Evolutionary conservation across 2,113 vertebrate species (phyloP), one percentile per base, ranked within the genome.

Genomic region (Cacatua alba): DNA sequence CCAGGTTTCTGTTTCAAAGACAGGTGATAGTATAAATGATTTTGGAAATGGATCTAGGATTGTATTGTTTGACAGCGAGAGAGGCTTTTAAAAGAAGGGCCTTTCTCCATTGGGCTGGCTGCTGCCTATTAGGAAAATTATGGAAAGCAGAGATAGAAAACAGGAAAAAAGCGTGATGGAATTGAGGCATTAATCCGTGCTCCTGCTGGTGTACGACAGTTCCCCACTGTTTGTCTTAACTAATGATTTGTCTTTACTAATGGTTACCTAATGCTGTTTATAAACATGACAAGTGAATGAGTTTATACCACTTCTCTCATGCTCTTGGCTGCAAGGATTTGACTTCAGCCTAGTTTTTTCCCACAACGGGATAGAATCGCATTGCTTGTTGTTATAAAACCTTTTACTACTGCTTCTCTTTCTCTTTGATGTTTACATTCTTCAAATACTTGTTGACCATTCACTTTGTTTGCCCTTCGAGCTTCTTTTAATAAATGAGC

Each of bases 381-480:
- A 15, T 24, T 53, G 41, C 63, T 85, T 0, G 0, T 68, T 84
- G 70, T 49, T 85, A 33, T 21, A 81, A 69, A 87, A 72, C 53
- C 51, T 89, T 75, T 60, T 44, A 51, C 21, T 55, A 41, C 5
- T 4, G 74, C 87, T 82, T 72, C 31, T 81, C 41, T 91, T 90
- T 57, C 72, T 67, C 35, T 21, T 17, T 76, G 65, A 44, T 80
- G 29, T 94, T 95, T 95, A 59, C 84, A 84, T 89, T 94, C 81
- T 41, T 96, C 81, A 82, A 31, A 95, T 94, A 82, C 84, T 94
- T 96, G 86, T 95, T 95, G 86, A 60, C 84, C 23, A 3, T 92
- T 74, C 39, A 69, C 68, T 92, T 70, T 78, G 83, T 92, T 97
- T 86, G 43, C 37, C 74, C 81, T 91, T 71, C 23, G 13, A 67